Evolutionary conservation across 64 coral and sea anemone genomes (phyloP), one percentile per base, ranked within the genome.

Genomic region (Pachyseris speciosa): DNA sequence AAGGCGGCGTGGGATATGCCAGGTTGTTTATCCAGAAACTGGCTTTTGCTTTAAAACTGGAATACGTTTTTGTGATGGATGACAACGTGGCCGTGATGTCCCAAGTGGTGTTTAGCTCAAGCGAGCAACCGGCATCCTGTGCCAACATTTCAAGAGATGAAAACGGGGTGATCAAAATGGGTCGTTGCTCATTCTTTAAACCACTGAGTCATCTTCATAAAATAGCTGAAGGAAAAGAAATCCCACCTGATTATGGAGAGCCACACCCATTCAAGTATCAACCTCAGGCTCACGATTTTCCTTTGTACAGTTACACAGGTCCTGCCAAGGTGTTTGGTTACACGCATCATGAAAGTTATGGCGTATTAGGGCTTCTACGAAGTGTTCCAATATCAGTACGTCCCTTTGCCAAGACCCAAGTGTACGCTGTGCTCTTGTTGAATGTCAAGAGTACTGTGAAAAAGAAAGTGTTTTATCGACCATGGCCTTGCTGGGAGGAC

Each of bases 1-100:
- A 51, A 27, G 88, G 88, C 70, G 88, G 88, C 36, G 15, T 90
- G 29, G 88, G 88, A n/a, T 90, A 69, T 66, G 88, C 88, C 15
- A 76, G 88, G 19, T 55, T 90, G 20, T 90, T 90, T 29, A 90
- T 90, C 53, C 88, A 90, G 41, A 80, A 90, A 64, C 33, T 90
- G 8, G 75, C 75, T 2, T 70, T 29, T 55, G 31, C 28, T 11
- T 34, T 90, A 37, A 83, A 90, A 17, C 55, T 83, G 41, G 88
- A 90, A 39, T 83, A 90, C 75, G n/a, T 83, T 44, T 90, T 90
- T 32, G 41, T 90, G 42, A 70, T 81, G 6, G 88, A 90, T 36
- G 29, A 48, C 28, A 69, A 50, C 40, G 47, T 32, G 25, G 66
- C 37, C 40, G 26, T 67, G 42, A 67, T 85, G 66, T 48, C 42